Conservation (phyloP, 2,888 invertebrate genomes). For the Euphydryas editha region DNA sequence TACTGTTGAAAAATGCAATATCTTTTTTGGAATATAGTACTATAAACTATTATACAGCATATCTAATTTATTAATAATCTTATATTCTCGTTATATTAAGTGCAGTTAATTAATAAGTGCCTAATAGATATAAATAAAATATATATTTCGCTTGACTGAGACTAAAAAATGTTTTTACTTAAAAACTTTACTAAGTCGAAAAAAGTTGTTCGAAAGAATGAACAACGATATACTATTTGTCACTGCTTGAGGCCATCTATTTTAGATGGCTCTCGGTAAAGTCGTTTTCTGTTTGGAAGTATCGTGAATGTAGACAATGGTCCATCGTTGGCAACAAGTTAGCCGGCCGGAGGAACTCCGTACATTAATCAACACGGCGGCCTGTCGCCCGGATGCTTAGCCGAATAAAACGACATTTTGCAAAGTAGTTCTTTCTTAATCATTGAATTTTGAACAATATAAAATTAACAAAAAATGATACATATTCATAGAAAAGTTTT, state of each 20-base stretch:
- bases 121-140: not conserved
- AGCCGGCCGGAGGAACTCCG: conserved; percentile 57
- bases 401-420: conserved; percentile 49
- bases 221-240: conserved; percentile 58
- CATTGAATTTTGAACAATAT: not conserved
- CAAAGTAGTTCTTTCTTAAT: not conserved
- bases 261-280: conserved; percentile 46
- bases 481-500: too few species aligned
- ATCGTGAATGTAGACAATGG: conserved; percentile 56
- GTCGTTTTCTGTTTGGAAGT: conserved; percentile 49
- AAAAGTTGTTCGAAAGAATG: conserved; percentile 43
- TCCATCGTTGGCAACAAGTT: conserved; percentile 68
- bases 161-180: conserved; percentile 21
- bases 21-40: too few species aligned
- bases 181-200: conserved; percentile 30
- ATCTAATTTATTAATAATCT: too few species aligned
- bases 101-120: too few species aligned
- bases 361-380: conserved; percentile 69
- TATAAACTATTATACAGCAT: too few species aligned
- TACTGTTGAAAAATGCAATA: too few species aligned
- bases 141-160: not conserved
- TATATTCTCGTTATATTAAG: too few species aligned
- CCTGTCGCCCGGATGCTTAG: conserved; percentile 51
- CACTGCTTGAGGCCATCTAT: conserved; percentile 54
- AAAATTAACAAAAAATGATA: too few species aligned